phyloP scores from a whole-genome alignment of 2,797 vertebrate species.

The Pangasius krempfi region DNA sequence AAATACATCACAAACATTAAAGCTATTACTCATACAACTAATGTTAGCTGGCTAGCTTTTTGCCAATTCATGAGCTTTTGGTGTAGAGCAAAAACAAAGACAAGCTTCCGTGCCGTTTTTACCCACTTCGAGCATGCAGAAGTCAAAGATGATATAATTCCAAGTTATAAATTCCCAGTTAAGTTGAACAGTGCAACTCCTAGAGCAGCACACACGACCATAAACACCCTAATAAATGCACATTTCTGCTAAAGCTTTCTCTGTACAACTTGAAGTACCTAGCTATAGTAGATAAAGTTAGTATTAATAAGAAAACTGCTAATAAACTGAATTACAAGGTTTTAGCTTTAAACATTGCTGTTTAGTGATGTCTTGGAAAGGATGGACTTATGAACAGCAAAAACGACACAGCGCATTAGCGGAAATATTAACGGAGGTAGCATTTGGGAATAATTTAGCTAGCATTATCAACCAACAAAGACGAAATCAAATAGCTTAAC shows the following conservation, averaged over 20 bases:
- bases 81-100: no score
- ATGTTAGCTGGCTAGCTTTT: neutral
- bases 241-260: no score
- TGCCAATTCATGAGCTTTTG: no score
- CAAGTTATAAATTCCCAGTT: neutral
- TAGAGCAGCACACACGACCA: no score
- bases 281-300: no score
- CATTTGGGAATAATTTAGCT: neutral
- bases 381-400: neutral
- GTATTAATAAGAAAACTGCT: no score
- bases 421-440: neutral
- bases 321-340: no score
- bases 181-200: no score
- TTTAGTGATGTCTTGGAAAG: neutral
- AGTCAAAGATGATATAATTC: neutral
- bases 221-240: no score
- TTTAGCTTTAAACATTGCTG: neutral
- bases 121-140: neutral
- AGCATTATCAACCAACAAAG: neutral
- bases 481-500: neutral
- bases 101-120: neutral
- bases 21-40: neutral
- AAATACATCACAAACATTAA: no score
- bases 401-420: neutral
- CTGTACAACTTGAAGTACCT: no score